Conservation (phyloP, 2,113 vertebrate species). For the Shinisaurus crocodilurus region DNA sequence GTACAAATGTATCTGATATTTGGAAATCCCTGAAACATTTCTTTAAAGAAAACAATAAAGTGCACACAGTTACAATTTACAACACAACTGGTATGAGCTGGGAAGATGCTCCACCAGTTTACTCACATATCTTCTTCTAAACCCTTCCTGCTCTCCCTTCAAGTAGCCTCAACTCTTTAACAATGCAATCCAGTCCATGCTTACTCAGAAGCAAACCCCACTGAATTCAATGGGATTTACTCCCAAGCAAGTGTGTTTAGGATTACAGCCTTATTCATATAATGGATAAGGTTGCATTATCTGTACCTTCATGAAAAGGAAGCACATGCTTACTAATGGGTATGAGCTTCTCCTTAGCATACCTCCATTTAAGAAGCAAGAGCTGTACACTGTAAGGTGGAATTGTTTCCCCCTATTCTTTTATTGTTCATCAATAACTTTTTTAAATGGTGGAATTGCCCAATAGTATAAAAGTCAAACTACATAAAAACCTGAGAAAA, state of each 20-base stretch:
- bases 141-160: neutral
- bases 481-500: constrained; percentile 46
- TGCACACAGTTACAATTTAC: constrained; percentile 30
- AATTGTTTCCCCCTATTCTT: neutral
- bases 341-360: neutral
- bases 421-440: neutral
- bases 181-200: neutral
- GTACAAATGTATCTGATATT: constrained; percentile 32
- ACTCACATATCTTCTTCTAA: neutral
- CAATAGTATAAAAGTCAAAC: neutral
- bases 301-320: neutral
- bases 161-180: neutral
- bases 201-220: neutral
- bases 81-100: constrained; percentile 30
- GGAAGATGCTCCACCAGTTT: neutral
- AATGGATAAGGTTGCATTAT: constrained; percentile 15
- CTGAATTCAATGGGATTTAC: neutral
- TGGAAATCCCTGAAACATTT: constrained; percentile 43
- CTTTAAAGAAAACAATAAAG: constrained; percentile 56
- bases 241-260: neutral
- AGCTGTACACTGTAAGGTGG: neutral
- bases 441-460: neutral
- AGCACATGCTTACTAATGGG: neutral
- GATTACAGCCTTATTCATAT: neutral
- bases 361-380: neutral